A percentile compares a stretch with the other conserved stretches of the same genome.
phyloP scores from a whole-genome alignment of 35 echinoderm and acorn worm species.

The Strongylocentrotus purpuratus region DNA sequence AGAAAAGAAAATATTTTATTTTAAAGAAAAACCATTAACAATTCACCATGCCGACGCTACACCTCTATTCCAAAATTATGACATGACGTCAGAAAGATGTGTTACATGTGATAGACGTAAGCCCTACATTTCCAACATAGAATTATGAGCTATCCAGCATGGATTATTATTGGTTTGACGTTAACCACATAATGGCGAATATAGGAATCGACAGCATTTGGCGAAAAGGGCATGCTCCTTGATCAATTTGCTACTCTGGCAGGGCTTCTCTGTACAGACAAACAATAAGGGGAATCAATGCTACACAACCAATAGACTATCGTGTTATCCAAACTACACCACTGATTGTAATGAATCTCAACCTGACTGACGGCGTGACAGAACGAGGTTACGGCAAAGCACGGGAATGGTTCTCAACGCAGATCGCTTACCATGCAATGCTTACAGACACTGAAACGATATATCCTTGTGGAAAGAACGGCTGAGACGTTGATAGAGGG shows the following conservation, averaged over 20 bases:
- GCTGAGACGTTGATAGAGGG: neutral
- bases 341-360: conserved; percentile 12
- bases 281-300: neutral
- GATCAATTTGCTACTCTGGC: neutral
- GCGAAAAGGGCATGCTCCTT: neutral
- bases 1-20: too few relatives aligned
- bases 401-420: neutral
- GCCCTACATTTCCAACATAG: too few relatives aligned
- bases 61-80: too few relatives aligned
- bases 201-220: neutral
- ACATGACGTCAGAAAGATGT: too few relatives aligned
- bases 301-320: neutral
- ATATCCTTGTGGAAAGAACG: neutral
- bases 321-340: neutral
- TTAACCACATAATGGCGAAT: neutral
- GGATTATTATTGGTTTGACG: neutral
- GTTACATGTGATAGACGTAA: too few relatives aligned
- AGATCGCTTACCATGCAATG: neutral
- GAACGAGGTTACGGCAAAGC: neutral
- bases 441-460: neutral
- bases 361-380: neutral
- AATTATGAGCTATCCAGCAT: too few relatives aligned
- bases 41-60: too few relatives aligned
- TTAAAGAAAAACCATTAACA: too few relatives aligned
- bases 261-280: neutral